Evolutionary conservation across 2,113 vertebrate genomes (phyloP).

Genomic region (Phainopepla nitens): DNA sequence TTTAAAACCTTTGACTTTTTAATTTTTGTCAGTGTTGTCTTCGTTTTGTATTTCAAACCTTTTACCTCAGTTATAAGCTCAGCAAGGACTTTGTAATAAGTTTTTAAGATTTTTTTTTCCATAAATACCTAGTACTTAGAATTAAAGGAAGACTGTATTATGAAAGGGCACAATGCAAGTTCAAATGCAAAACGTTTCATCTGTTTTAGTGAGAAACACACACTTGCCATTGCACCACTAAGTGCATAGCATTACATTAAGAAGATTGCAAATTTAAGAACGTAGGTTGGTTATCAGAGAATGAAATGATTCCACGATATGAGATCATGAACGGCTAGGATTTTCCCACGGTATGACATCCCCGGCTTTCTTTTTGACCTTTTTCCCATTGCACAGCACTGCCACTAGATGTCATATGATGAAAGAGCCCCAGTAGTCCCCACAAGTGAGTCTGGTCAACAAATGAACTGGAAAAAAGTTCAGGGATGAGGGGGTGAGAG

Average conservation of each 20-base stretch:
- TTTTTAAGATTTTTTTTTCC: neutral
- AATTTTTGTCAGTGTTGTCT: neutral
- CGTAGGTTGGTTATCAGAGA: neutral
- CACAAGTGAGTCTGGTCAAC: neutral
- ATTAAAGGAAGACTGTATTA: neutral
- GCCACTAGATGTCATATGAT: constrained; percentile 27
- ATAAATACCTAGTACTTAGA: neutral
- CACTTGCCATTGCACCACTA: neutral
- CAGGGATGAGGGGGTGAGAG: too few relatives aligned
- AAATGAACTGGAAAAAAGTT: neutral
- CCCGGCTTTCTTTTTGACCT: neutral
- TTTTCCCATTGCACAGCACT: neutral
- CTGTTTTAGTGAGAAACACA: neutral
- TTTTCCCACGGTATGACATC: neutral
- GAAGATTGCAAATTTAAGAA: neutral
- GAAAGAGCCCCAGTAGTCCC: neutral
- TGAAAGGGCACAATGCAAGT: neutral
- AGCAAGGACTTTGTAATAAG: neutral
- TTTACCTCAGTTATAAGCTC: neutral
- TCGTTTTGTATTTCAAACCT: neutral
- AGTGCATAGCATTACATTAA: neutral
- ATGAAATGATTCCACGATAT: neutral
- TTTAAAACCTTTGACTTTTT: neutral
- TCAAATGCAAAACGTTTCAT: neutral
- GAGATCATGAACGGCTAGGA: neutral